Conservation (phyloP, 2,113 vertebrate species). For the Sitta europaea region DNA sequence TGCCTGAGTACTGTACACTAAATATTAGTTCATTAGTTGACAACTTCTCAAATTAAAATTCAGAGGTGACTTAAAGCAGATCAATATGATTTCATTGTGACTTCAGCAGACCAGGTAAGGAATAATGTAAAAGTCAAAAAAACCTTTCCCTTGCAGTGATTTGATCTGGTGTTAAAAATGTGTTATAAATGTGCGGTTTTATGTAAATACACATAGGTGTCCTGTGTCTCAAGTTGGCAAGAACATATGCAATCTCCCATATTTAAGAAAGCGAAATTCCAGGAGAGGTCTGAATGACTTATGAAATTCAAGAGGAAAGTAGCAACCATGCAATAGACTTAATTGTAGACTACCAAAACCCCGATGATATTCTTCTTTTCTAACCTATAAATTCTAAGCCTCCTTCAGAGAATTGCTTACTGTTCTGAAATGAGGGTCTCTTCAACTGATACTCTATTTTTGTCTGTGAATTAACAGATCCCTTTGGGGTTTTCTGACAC, state of each 20-base stretch:
- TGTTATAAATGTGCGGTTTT: not conserved
- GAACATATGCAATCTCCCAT: not conserved
- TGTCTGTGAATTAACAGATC: not conserved
- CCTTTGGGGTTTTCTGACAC: conserved; percentile 19
- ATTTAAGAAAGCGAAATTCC: not conserved
- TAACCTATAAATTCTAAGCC: not conserved
- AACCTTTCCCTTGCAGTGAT: not conserved
- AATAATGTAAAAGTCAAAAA: not conserved
- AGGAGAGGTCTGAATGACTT: not conserved
- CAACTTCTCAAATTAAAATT: not conserved
- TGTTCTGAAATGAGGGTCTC: not conserved
- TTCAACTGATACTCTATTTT: not conserved
- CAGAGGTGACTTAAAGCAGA: not conserved
- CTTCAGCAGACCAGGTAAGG: not conserved
- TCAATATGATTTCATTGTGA: not conserved
- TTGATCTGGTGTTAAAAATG: not conserved
- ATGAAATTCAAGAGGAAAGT: not conserved
- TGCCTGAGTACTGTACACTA: not conserved
- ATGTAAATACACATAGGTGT: not conserved
- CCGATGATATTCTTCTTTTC: not conserved
- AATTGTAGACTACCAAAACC: not conserved
- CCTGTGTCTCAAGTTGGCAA: not conserved
- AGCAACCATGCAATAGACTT: not conserved
- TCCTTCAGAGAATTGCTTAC: not conserved
- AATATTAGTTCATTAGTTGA: not conserved